phyloP scores from a whole-genome alignment of 1,140 invertebrate species.

The Parapsyche elsis region DNA sequence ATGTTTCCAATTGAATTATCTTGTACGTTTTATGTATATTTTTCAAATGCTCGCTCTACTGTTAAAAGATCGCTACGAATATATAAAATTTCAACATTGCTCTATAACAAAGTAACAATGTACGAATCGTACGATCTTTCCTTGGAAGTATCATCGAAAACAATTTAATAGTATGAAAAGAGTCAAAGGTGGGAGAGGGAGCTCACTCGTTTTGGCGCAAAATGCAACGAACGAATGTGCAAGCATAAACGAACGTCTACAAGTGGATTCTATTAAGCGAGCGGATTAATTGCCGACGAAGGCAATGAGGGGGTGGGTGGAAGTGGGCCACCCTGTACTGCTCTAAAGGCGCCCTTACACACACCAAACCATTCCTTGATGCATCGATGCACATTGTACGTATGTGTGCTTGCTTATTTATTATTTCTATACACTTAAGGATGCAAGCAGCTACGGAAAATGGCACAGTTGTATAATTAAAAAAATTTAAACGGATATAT shows the following conservation, averaged over 20 bases:
- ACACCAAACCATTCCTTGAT: not conserved
- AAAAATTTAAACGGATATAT: no score
- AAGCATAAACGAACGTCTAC: constrained; percentile 34
- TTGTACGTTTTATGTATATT: no score
- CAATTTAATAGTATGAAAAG: not conserved
- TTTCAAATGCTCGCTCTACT: no score
- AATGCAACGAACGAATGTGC: not conserved
- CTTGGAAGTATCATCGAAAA: no score
- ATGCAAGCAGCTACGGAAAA: no score
- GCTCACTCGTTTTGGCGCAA: not conserved
- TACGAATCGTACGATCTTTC: no score
- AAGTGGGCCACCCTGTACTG: not conserved
- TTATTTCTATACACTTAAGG: no score
- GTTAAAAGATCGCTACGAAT: no score
- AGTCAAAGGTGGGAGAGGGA: not conserved
- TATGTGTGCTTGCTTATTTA: not conserved
- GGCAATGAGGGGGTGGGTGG: constrained; percentile 23
- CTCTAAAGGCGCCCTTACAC: not conserved
- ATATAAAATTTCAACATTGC: no score
- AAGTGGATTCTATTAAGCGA: constrained; percentile 49
- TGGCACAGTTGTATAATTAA: no score
- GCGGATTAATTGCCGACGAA: constrained; percentile 49
- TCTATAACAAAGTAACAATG: no score
- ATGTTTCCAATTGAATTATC: no score
- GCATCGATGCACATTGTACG: constrained; percentile 16